Base-by-base conservation (phyloP, 2,888 invertebrate genomes). In the Cactoblastis cactorum region DNA sequence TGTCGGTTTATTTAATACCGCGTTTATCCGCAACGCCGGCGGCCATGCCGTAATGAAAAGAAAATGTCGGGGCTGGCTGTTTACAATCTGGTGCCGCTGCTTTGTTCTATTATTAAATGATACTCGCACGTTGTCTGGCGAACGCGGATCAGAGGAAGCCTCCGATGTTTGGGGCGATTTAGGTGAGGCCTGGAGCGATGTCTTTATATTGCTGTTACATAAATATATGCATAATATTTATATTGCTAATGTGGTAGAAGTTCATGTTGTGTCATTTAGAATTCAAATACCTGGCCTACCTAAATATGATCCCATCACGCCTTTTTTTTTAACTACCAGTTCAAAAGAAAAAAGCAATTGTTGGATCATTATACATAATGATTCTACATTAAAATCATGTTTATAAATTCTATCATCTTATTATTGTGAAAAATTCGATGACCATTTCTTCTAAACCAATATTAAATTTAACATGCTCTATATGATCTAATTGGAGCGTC, bases 71-170 rank as follows among this genome's bases (percentile, higher is more conserved):
- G 8, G 49, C 17, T 38, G n/a, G 39, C 18, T 41, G 32, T 39
- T 49, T 49, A 49, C 39, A 39, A 49, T 41, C 49, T 49, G 49
- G 39, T 41, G 39, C 49, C 43, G 28, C 14, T 33, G 49, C 39
- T 38, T 49, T 49, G 18, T 49, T 49, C 39, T 33, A 18, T 41
- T 33, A 39, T 49, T 49, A 49, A 19, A 45, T 24, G 45, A 28
- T 32, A 24, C 35, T 50, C 37, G 50, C 38, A 49, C 50, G 59
- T 57, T 59, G 57, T 56, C 45, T 28, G 4, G 15, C 15, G 15
- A 24, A 28, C 43, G 43, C 6, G 22, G 11, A 12, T 17, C 19
- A 38, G 19, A n/a, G 19, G 39, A 41, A 24, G 6, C 17, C 17
- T 37, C 12, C 9, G 3, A 14, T 43, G 4, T 32, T 43, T 17